A percentile compares a stretch with the other conserved stretches of the same genome.
phyloP scores from a whole-genome alignment of 2,113 vertebrate genomes.

The Gallinago jamesoni region DNA sequence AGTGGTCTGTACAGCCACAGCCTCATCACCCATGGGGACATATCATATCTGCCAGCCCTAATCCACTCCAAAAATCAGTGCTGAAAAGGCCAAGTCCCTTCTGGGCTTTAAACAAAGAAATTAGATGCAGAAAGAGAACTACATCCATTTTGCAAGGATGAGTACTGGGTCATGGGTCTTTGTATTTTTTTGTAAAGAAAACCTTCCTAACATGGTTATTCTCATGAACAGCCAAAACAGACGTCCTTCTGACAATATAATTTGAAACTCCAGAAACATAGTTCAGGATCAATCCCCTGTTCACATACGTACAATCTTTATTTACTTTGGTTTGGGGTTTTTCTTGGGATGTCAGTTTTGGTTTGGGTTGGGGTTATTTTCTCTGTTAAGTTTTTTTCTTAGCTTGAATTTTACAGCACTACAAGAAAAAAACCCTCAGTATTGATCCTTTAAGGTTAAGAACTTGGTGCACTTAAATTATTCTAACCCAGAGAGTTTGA shows the following conservation, averaged over 20 bases:
- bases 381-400: constrained; percentile 16
- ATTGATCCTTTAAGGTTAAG: constrained; percentile 73
- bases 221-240: constrained; percentile 8
- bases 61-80: neutral
- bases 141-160: constrained; percentile 1
- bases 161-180: neutral
- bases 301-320: constrained; percentile 1
- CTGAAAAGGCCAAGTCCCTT: constrained; percentile 7
- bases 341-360: neutral
- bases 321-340: constrained; percentile 41
- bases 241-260: neutral
- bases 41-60: neutral
- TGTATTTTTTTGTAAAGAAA: neutral
- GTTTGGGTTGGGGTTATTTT: neutral
- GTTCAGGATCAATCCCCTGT: neutral
- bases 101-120: constrained; percentile 22
- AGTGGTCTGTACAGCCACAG: neutral
- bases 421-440: neutral
- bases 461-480: constrained; percentile 71
- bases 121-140: neutral
- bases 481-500: constrained; percentile 78
- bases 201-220: neutral
- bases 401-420: constrained; percentile 27
- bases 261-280: neutral
- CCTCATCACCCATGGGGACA: neutral